Percentiles rank a stretch among this genome's conserved stretches.
Evolutionary conservation across 2,888 invertebrate genomes (phyloP).

Genomic region (Leptinotarsa juncta): DNA sequence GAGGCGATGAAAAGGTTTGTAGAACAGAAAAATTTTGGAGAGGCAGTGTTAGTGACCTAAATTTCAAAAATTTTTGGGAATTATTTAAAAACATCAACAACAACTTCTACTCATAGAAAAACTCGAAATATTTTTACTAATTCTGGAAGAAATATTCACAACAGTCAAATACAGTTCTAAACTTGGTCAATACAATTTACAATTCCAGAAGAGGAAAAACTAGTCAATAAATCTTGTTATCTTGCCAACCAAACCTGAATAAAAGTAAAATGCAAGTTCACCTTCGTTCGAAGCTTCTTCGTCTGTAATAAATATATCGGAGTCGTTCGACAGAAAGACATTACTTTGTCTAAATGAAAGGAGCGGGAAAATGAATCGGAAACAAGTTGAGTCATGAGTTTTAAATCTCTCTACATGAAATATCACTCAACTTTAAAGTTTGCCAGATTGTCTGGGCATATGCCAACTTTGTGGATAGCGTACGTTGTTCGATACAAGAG

Average conservation of each 20-base stretch:
- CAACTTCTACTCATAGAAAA: no score
- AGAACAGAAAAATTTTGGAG: no score
- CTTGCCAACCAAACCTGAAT: not conserved
- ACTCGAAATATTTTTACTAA: no score
- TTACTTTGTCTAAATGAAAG: not conserved
- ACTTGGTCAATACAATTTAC: not conserved
- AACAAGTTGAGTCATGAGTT: constrained; percentile 4
- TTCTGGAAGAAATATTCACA: not conserved
- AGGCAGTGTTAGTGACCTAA: no score
- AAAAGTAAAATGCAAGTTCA: constrained; percentile 13
- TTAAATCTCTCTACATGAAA: constrained; percentile 14
- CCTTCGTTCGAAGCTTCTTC: not conserved
- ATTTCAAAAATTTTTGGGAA: no score
- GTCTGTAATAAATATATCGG: not conserved
- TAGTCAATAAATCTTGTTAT: constrained; percentile 12
- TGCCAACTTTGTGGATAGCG: not conserved
- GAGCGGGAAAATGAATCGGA: not conserved
- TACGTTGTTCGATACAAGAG: not conserved
- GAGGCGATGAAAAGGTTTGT: no score
- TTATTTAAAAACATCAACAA: no score
- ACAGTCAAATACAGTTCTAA: not conserved
- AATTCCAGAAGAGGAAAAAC: not conserved
- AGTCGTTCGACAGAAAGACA: not conserved
- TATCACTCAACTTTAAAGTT: constrained; percentile 10
- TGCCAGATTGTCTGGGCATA: not conserved